These are phyloP conservation scores for Indicator maculatus DNA, from an alignment of 2,113 vertebrate species.

Conservation along the genomic window DNA sequence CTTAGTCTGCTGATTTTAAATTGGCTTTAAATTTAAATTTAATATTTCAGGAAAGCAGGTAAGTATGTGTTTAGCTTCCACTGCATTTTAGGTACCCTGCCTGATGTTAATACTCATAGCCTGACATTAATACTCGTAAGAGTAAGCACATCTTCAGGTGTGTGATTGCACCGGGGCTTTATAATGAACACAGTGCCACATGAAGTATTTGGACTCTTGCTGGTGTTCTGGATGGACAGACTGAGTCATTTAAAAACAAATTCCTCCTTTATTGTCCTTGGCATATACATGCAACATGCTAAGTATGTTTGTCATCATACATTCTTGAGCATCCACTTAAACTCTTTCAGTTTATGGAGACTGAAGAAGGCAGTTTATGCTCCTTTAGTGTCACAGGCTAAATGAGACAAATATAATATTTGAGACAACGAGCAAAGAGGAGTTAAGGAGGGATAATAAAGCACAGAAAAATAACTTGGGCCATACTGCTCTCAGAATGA, in stretches of 20 bases:
- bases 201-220: neutral
- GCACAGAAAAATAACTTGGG: neutral
- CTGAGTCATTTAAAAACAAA: neutral
- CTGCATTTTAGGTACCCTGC: neutral
- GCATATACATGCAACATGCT: neutral
- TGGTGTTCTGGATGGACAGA: neutral
- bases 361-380: neutral
- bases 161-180: neutral
- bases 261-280: neutral
- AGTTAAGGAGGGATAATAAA: neutral
- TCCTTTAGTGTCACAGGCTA: neutral
- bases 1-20: neutral
- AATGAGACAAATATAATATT: neutral
- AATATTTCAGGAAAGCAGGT: constrained; percentile 20
- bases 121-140: neutral
- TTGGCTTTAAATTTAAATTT: neutral
- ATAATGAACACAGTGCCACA: neutral
- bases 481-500: neutral
- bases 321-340: neutral
- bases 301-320: neutral
- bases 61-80: neutral
- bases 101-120: neutral
- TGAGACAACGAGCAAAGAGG: neutral
- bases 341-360: neutral
- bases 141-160: neutral